Base-by-base conservation (phyloP, 2,888 invertebrate genomes). In the Morpho helenor region DNA sequence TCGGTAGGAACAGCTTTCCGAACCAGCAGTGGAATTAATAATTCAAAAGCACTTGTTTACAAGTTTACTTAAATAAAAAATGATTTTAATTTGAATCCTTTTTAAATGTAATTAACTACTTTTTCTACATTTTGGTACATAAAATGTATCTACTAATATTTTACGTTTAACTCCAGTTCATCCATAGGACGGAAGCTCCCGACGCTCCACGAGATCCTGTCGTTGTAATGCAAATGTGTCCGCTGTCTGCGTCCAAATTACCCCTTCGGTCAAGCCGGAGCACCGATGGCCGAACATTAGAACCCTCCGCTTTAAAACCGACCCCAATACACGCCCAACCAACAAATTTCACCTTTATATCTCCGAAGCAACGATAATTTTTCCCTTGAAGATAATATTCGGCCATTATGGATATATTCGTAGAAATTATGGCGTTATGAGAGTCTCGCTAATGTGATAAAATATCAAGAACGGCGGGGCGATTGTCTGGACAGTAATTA, bases 201-300 rank as follows among this genome's bases (percentile, higher is more conserved):
- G 72, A 52, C 58, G 62, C 66, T 65, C 69, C 68, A 70, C 73
- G 77, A 80, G 83, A 84, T 84, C 81, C 83, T 78, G 76, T 80
- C 84, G 87, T 90, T 90, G 85, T 89, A 73, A 90, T 90, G 90
- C 87, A 89, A 89, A 89, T 89, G 81, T 70, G 82, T 81, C 74
- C 86, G 87, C 81, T 86, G 90, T 89, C 90, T 90, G 90, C 88
- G 80, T 90, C 79, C 81, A 85, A 90, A 90, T 88, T 86, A 84
- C 83, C 87, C 86, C 82, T 84, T 82, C 85, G 88, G 89, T 87
- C 90, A 88, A 86, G 82, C 82, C 53, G 53, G 16, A 73, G 75
- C 82, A 82, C 75, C 80, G 74, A 82, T 84, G 84, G 83, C 84
- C 87, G 80, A 77, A 79, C 87, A 85, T 87, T 87, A 86, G 80